These are phyloP conservation scores for Liposcelis brunnea DNA, from an alignment of 2,888 invertebrate species.

Conservation along the genomic window DNA sequence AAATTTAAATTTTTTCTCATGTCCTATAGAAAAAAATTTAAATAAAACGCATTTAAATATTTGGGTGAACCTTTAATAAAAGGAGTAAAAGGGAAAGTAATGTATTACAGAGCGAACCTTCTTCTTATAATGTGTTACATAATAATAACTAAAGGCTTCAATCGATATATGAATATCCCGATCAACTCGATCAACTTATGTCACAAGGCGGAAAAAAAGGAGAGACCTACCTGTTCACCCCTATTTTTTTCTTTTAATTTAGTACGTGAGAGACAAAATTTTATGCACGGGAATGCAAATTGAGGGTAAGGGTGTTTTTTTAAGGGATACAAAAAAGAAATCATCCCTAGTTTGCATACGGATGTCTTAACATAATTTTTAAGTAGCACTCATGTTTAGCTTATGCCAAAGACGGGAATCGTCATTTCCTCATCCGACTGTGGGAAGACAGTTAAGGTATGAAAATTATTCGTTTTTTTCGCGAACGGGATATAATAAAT, in stretches of 20 bases:
- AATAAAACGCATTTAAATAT: conserved; percentile 4
- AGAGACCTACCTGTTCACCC: conserved; percentile 7
- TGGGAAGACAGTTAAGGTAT: conserved; percentile 8
- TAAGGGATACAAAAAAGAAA: conserved; percentile 3
- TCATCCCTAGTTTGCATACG: conserved; percentile 9
- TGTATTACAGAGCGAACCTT: no score
- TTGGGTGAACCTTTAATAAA: neutral
- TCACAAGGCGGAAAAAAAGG: no score
- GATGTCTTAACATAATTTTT: no score
- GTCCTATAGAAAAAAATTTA: conserved; percentile 4
- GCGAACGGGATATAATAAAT: no score
- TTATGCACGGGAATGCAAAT: conserved; percentile 9
- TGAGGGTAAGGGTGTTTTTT: conserved; percentile 1
- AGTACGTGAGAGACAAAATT: conserved; percentile 7
- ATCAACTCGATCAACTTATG: no score
- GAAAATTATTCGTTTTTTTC: conserved; percentile 8
- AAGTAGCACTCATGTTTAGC: no score
- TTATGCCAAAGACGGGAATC: no score
- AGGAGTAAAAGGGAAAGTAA: no score
- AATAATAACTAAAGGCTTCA: no score
- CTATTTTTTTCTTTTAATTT: conserved; percentile 8
- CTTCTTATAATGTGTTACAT: no score
- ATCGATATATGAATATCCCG: no score
- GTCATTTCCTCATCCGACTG: neutral
- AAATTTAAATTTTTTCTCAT: conserved; percentile 9